These are phyloP conservation scores for Meles meles DNA, from an alignment of 2,113 vertebrate species.

Conservation along the genomic window DNA sequence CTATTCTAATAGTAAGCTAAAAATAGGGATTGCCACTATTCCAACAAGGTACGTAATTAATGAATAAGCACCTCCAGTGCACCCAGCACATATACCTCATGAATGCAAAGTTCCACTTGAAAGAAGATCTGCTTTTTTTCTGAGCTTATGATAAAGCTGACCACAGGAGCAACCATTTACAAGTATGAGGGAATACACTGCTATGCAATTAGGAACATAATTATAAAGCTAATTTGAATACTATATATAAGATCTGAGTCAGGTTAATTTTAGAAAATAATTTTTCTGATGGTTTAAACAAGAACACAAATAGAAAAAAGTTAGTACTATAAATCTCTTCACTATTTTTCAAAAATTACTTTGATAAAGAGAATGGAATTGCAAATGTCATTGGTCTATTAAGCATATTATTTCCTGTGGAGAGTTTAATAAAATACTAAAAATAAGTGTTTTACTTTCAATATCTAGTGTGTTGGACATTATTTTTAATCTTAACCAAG, in stretches of 20 bases:
- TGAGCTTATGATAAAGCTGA: neutral
- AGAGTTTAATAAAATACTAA: conserved; percentile 48
- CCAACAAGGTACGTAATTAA: neutral
- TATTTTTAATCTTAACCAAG: neutral
- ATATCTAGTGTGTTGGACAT: neutral
- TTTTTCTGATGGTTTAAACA: neutral
- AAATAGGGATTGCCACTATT: neutral
- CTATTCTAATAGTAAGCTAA: neutral
- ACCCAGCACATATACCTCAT: neutral
- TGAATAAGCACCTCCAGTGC: neutral
- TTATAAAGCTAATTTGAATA: conserved; percentile 20
- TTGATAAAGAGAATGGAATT: neutral
- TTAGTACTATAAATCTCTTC: conserved; percentile 19
- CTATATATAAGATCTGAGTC: neutral
- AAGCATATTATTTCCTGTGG: neutral
- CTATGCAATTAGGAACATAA: conserved; percentile 33
- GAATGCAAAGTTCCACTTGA: neutral
- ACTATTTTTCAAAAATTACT: conserved; percentile 19
- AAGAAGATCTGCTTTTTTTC: neutral
- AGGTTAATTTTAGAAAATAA: conserved; percentile 49
- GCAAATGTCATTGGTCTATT: neutral
- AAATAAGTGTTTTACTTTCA: conserved; percentile 43
- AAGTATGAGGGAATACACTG: neutral
- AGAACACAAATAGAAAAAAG: conserved; percentile 18
- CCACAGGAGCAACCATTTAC: neutral